Percentiles rank a stretch among this genome's conserved stretches.
Conservation (phyloP, 2,797 vertebrate species). For the Prionace glauca region DNA sequence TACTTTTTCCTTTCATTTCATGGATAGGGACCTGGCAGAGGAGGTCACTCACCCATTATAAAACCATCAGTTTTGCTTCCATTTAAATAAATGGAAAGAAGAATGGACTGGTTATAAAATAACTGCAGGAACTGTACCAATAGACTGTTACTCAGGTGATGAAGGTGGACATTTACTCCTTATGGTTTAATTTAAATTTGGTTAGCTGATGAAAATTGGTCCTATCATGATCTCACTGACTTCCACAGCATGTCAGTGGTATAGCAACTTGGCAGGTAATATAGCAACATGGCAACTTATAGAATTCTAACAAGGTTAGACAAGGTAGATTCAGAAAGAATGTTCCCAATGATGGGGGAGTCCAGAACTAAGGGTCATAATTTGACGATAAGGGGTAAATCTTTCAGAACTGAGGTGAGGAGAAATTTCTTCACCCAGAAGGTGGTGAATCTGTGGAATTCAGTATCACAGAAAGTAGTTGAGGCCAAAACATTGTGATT, state of each 20-base stretch:
- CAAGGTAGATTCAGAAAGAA: no score
- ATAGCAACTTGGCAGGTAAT: neutral
- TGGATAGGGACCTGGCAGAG: neutral
- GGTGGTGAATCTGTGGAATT: no score
- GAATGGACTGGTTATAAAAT: neutral
- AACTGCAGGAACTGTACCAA: neutral
- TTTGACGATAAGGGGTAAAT: no score
- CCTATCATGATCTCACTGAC: neutral
- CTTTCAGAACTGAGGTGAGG: no score
- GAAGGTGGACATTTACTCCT: neutral
- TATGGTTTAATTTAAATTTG: neutral
- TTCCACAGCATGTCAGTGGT: neutral
- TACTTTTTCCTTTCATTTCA: neutral
- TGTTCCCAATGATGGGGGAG: no score
- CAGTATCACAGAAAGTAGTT: no score
- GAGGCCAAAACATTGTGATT: no score
- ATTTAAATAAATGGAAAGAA: neutral
- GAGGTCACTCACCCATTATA: neutral
- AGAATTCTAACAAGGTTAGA: no score
- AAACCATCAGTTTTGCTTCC: neutral
- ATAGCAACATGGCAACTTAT: no score
- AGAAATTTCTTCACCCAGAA: no score
- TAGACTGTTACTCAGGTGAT: neutral
- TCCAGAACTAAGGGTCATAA: no score
- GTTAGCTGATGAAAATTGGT: neutral